Evolutionary conservation across 2,888 invertebrate species (phyloP), one percentile per base, ranked within the genome.

Genomic region (Plagiodera versicolora): DNA sequence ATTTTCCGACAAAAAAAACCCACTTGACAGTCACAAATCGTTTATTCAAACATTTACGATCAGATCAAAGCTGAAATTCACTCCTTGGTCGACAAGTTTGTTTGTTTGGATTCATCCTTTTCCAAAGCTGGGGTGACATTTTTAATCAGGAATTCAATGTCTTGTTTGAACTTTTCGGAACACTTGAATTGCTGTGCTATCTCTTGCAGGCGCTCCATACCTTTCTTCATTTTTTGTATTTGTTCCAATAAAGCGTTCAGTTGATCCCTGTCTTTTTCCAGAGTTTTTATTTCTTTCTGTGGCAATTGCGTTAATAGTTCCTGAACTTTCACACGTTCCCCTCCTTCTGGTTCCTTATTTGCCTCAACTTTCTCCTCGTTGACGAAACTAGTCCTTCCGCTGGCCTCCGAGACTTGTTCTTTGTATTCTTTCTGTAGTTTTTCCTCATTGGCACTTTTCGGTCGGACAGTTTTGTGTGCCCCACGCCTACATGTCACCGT

Each of bases 181-280:
- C 67, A 67, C 55, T 70, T 71, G 57, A 74, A 73, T 45, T 71
- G 72, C 17, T 70, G 66, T 0, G 73, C 71, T 35, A 74, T 70
- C 59, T 74, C 70, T 53, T 74, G 73, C 4, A 74, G 58, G 11
- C 72, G 61, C 61, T 73, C 66, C 61, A 74, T 66, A 9, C 74
- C 73, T 8, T 66, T 67, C 58, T 73, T 74, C 74, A 74, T 72
- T 62, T 72, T 74, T 45, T 70, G 60, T 6, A 74, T 71, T 64
- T 74, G 74, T 39, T 70, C 70, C 35, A 71, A 53, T 8, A 73
- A 58, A 1, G 58, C 58, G 2, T 59, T 48, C 20, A 71, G 57
- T 50, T 73, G 70, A 9, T 19, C 20, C 18, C 20, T 46, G 9
- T 46, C 10, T 64, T 67, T 65, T 52, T 63, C 56, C 30, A 55